phyloP scores from a whole-genome alignment of 1,140 invertebrate genomes.

The Ruditapes philippinarum region DNA sequence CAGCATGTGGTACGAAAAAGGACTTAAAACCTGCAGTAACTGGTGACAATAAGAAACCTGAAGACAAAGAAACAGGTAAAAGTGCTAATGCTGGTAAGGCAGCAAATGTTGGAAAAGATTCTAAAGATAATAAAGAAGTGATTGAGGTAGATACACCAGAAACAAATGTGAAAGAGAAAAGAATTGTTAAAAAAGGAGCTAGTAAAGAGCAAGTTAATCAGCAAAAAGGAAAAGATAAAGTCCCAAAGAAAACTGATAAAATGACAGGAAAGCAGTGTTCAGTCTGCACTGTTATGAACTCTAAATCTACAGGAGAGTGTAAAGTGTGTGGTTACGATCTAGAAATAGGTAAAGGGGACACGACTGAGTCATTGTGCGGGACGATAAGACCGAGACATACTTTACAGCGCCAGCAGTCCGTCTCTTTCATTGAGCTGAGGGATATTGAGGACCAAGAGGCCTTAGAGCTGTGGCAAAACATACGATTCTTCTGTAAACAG shows the following conservation, averaged over 20 bases:
- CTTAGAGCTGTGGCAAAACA: slow-evolving; percentile 93
- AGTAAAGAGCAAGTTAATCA: slow-evolving; percentile 29
- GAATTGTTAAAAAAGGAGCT: slow-evolving; percentile 42
- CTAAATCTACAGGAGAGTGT: slow-evolving; percentile 61
- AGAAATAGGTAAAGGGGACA: background rate
- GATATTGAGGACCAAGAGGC: slow-evolving; percentile 94
- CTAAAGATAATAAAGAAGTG: slow-evolving; percentile 6
- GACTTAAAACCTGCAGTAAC: background rate
- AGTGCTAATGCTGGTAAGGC: background rate
- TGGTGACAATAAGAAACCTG: background rate
- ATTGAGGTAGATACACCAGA: background rate
- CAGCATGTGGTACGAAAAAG: slow-evolving; percentile 90
- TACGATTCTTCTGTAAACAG: slow-evolving; percentile 93
- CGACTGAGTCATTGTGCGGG: background rate
- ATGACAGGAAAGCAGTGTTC: slow-evolving; percentile 91
- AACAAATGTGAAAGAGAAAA: slow-evolving; percentile 38
- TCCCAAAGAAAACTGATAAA: slow-evolving; percentile 73
- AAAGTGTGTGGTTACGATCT: slow-evolving; percentile 71
- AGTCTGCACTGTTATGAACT: slow-evolving; percentile 87
- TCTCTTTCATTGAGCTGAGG: slow-evolving; percentile 94
- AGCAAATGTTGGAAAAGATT: background rate
- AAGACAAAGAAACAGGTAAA: background rate
- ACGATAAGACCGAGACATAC: slow-evolving; percentile 56
- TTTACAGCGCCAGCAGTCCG: slow-evolving; percentile 90
- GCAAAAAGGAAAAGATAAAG: slow-evolving; percentile 88